Evolutionary conservation across 2,113 vertebrate genomes (phyloP).

Genomic region (Antigone vipio): DNA sequence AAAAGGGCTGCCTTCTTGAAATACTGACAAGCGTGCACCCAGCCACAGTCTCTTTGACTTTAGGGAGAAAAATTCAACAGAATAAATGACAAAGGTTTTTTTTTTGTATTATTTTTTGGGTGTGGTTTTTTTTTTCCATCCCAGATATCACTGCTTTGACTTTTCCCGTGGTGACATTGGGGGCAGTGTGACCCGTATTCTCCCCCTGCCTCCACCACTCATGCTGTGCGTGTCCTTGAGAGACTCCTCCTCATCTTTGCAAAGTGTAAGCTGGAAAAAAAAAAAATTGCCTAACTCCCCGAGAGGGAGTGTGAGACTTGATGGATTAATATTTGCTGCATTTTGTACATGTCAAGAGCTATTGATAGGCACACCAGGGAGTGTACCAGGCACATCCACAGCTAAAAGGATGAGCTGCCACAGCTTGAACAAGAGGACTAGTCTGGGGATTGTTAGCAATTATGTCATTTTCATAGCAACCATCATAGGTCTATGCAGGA

Average conservation of each 20-base stretch:
- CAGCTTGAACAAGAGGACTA: not conserved
- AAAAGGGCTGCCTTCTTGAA: not conserved
- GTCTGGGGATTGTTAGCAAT: not conserved
- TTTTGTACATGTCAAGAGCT: conserved; percentile 2
- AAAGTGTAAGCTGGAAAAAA: not conserved
- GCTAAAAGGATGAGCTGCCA: conserved; percentile 20
- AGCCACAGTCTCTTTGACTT: not conserved
- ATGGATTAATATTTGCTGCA: conserved; percentile 30
- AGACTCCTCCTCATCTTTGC: not conserved
- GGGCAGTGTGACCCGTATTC: not conserved
- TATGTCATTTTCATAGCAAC: not conserved
- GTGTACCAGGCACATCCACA: not conserved
- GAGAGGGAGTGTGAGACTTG: not conserved
- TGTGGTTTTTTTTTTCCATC: not conserved
- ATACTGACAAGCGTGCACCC: not conserved
- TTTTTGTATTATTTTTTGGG: not conserved
- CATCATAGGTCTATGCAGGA: not conserved
- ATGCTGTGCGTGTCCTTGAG: not conserved
- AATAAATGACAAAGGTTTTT: not conserved
- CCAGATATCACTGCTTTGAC: not conserved
- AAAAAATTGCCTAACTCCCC: not conserved
- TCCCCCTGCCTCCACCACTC: not conserved
- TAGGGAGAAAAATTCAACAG: not conserved
- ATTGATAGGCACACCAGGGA: not conserved
- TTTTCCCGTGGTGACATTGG: not conserved